Conservation (phyloP, 2,797 vertebrate genomes). For the Macroramphosus scolopax region DNA sequence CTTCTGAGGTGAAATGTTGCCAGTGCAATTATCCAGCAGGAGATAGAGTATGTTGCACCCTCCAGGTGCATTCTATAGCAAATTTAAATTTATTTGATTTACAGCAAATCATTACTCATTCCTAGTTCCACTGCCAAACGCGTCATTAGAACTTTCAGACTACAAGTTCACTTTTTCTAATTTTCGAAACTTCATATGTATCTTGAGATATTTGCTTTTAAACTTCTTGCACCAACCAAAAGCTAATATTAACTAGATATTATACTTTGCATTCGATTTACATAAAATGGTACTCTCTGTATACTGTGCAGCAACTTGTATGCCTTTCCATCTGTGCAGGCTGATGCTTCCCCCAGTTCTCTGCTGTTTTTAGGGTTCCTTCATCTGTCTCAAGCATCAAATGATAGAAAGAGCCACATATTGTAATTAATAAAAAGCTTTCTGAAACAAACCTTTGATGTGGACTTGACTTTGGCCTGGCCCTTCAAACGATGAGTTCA, state of each 20-base stretch:
- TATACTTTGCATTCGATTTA: too few relatives aligned
- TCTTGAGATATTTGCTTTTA: too few relatives aligned
- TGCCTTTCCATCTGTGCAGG: background rate
- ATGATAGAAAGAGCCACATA: background rate
- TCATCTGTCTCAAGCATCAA: background rate
- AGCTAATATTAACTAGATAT: too few relatives aligned
- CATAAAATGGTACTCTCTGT: too few relatives aligned
- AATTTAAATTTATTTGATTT: too few relatives aligned
- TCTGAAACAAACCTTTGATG: conserved; percentile 1
- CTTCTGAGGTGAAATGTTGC: conserved; percentile 11
- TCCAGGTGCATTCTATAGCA: conserved; percentile 1
- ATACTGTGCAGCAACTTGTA: background rate
- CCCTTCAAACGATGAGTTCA: background rate
- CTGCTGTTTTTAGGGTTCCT: background rate
- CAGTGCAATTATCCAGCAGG: conserved; percentile 19
- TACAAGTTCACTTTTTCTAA: too few relatives aligned
- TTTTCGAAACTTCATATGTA: too few relatives aligned
- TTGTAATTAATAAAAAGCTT: background rate
- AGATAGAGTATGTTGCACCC: conserved; percentile 1
- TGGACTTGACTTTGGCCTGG: too few relatives aligned
- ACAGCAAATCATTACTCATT: too few relatives aligned
- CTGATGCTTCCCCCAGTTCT: background rate
- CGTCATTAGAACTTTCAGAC: too few relatives aligned
- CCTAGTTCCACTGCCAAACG: too few relatives aligned
- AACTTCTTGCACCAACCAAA: too few relatives aligned